phyloP scores from a whole-genome alignment of 2,113 vertebrate species.

The Craseonycteris thonglongyai region DNA sequence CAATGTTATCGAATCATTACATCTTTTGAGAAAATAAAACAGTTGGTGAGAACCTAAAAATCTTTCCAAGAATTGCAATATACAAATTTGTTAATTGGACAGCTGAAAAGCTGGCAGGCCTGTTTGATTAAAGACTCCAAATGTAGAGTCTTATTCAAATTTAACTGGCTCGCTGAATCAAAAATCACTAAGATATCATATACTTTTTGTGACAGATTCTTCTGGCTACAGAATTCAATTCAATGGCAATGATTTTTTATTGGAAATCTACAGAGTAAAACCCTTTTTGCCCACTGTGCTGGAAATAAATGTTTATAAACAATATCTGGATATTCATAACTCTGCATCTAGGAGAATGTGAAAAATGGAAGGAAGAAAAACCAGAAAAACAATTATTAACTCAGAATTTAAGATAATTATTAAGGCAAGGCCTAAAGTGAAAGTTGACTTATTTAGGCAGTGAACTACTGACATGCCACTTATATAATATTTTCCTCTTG shows the following conservation, averaged over 20 bases:
- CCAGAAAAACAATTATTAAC: not conserved
- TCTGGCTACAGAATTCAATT: not conserved
- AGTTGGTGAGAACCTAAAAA: not conserved
- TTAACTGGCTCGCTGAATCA: not conserved
- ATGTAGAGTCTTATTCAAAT: not conserved
- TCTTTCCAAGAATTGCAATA: not conserved
- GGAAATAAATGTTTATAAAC: not conserved
- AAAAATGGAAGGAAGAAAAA: not conserved
- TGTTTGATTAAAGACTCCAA: constrained; percentile 11
- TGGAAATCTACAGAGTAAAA: not conserved
- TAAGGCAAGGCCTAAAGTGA: not conserved
- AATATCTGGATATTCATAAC: not conserved
- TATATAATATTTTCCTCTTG: not conserved
- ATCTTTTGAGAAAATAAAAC: constrained; percentile 21
- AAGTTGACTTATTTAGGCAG: constrained; percentile 9
- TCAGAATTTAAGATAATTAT: not conserved
- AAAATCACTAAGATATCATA: not conserved
- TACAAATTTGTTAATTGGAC: not conserved
- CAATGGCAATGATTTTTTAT: not conserved
- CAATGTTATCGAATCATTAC: not conserved
- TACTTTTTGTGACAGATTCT: not conserved
- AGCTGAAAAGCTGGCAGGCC: not conserved
- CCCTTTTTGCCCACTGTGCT: not conserved
- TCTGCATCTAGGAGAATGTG: not conserved
- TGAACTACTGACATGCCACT: not conserved